Evolutionary conservation across 2,113 vertebrate genomes (phyloP), one percentile per base, ranked within the genome.

Genomic region (Gyps fulvus): DNA sequence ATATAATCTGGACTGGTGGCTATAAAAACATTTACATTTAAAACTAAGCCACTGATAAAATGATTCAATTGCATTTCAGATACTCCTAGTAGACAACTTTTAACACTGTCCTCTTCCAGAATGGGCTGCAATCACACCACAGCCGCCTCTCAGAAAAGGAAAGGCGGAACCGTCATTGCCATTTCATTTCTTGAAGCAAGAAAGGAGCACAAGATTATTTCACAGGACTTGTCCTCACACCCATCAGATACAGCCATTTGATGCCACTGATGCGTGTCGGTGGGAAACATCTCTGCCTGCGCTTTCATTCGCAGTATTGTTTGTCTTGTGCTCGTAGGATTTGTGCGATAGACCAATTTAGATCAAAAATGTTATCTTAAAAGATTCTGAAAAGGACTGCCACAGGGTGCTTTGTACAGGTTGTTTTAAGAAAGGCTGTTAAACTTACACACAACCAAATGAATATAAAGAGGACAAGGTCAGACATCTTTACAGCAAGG

Each of bases 181-280:
- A 4, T 63, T 43, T 21, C 16, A 2, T 26, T 55, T 42, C 63
- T 36, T 23, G 10, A 10, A 6, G 7, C 5, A 13, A 43, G 11
- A 25, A 19, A 21, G 19, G 15, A 57, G 50, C 50, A 29, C n/a
- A 8, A 32, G 32, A 11, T 17, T 1, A 9, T 3, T 9, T 38
- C 18, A 13, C 57, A 40, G 57, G 34, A 26, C 20, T 52, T 22
- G 65, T 59, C 84, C 91, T 38, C 32, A 9, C n/a, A n/a, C 43
- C 57, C 40, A 22, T 5, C 49, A 74, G 54, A 14, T 9, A 38
- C 34, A 87, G 40, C 61, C 20, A 6, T 12, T 20, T 9, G 82
- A 45, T 25, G 52, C 52, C 26, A 4, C 63, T 34, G 57, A 19
- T 4, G 49, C 0, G 1, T 10, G 9, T 29, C 1, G 0, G 49